Percentiles rank a stretch among this genome's conserved stretches.
Evolutionary conservation across 2,113 vertebrate genomes (phyloP).

Genomic region (Progne subis): DNA sequence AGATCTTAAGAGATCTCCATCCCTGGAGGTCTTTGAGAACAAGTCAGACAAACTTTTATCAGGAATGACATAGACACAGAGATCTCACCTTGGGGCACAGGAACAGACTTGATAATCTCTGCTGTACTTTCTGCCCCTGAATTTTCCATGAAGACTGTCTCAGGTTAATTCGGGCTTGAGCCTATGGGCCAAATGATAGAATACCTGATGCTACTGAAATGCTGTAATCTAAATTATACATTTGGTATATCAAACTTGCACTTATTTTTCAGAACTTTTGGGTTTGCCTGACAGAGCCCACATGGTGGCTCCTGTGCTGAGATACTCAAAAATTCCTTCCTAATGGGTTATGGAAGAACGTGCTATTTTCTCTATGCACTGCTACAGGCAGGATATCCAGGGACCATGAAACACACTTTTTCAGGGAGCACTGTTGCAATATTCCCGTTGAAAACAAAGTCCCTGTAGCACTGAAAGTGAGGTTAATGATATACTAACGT

Average conservation of each 20-base stretch:
- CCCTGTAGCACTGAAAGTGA: neutral
- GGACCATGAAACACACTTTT: neutral
- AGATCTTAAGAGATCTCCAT: slow-evolving; percentile 21
- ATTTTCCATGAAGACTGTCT: neutral
- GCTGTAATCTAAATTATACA: neutral
- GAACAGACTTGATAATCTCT: neutral
- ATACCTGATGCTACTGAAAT: neutral
- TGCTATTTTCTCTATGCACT: neutral
- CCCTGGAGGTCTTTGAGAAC: slow-evolving; percentile 27
- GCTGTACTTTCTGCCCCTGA: neutral
- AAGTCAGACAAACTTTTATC: neutral
- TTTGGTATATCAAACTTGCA: neutral
- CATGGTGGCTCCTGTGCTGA: neutral
- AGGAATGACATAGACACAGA: neutral
- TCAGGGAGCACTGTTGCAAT: neutral
- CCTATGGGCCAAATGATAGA: neutral
- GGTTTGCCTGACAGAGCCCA: neutral
- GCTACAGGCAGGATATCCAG: neutral
- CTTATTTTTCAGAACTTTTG: neutral
- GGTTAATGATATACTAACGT: neutral
- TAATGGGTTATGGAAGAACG: neutral
- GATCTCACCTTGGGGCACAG: slow-evolving; percentile 25
- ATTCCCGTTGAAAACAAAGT: neutral
- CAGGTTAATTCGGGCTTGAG: neutral
- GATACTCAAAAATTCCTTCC: neutral